These are phyloP conservation scores for Sminthurides bifidus DNA, from an alignment of 1,140 invertebrate genomes.

Conservation along the genomic window DNA sequence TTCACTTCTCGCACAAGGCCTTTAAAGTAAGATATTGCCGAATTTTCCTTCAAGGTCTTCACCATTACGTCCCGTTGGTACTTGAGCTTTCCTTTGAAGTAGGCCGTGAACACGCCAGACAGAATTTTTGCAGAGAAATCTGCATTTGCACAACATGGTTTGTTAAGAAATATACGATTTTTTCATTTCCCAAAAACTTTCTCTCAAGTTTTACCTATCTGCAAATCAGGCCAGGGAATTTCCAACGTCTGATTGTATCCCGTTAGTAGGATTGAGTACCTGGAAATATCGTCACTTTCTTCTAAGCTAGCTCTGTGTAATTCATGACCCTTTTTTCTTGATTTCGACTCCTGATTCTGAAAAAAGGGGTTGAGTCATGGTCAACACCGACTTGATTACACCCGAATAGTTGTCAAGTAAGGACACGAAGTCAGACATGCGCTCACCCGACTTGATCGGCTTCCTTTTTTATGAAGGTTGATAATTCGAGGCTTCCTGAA, in stretches of 20 bases:
- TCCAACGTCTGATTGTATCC: neutral
- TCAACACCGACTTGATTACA: no score
- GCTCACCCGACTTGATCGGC: no score
- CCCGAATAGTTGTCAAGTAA: no score
- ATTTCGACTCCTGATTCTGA: no score
- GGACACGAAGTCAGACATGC: no score
- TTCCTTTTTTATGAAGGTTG: no score
- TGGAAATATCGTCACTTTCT: no score
- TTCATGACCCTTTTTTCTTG: no score
- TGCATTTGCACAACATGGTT: neutral
- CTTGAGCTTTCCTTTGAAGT: neutral
- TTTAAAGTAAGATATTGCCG: slow-evolving; percentile 4
- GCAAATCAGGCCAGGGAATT: neutral
- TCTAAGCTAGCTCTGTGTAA: no score
- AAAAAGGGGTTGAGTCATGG: no score
- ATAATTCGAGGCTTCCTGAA: no score
- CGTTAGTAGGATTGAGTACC: neutral
- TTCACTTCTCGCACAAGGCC: slow-evolving; percentile 8
- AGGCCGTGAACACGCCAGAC: neutral
- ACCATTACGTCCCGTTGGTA: neutral
- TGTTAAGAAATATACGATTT: neutral
- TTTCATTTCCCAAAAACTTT: neutral
- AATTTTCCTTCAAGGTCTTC: neutral
- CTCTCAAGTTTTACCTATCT: neutral
- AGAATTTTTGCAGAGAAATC: neutral